Evolutionary conservation across 2,113 vertebrate genomes (phyloP).

Genomic region (Dromaius novaehollandiae): DNA sequence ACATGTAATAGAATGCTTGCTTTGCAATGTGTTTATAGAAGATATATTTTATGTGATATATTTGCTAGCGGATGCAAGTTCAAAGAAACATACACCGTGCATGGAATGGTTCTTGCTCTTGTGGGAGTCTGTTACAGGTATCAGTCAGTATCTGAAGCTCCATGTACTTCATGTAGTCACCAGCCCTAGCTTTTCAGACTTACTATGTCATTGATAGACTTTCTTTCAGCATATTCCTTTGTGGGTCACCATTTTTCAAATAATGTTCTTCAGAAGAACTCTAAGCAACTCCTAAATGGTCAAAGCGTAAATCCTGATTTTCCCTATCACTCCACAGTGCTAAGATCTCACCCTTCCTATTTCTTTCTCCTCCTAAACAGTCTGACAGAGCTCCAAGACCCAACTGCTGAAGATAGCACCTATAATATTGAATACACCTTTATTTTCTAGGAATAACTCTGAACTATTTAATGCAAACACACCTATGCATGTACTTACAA

Average conservation of each 20-base stretch:
- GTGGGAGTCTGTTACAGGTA: not conserved
- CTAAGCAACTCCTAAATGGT: not conserved
- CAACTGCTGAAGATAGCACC: not conserved
- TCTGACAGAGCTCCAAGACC: not conserved
- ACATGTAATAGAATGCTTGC: not conserved
- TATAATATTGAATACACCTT: not conserved
- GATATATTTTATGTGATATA: not conserved
- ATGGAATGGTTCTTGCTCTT: not conserved
- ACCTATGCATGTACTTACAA: not conserved
- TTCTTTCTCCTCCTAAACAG: not conserved
- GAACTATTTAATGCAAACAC: not conserved
- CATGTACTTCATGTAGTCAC: not conserved
- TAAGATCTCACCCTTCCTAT: not conserved
- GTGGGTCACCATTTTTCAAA: not conserved
- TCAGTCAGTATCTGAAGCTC: not conserved
- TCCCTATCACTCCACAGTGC: not conserved
- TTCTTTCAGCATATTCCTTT: not conserved
- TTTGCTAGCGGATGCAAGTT: not conserved
- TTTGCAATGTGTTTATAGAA: not conserved
- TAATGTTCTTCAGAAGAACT: not conserved
- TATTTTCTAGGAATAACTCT: not conserved
- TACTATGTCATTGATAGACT: not conserved
- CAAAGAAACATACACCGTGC: not conserved
- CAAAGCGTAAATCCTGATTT: not conserved
- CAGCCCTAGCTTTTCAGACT: not conserved